phyloP scores from a whole-genome alignment of 2,888 invertebrate genomes.

The Agriotes lineatus region DNA sequence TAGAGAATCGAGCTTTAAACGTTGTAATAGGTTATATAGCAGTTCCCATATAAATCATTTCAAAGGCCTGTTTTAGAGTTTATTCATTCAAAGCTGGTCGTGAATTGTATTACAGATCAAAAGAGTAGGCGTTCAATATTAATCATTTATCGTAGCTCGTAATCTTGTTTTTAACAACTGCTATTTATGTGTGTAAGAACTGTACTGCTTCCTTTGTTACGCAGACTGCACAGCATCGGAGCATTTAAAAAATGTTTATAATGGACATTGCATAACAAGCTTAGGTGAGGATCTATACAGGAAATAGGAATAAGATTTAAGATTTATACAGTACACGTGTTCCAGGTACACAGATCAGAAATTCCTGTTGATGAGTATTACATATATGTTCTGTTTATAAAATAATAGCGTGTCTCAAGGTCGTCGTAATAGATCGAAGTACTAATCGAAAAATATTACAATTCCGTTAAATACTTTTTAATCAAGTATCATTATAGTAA shows the following conservation, averaged over 20 bases:
- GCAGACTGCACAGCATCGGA: background rate
- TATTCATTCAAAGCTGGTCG: no score
- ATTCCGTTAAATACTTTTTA: background rate
- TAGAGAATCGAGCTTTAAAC: no score
- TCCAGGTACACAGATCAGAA: constrained; percentile 21
- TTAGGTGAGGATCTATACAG: constrained; percentile 15
- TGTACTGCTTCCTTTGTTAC: background rate
- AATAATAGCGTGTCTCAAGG: constrained; percentile 12
- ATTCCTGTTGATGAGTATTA: constrained; percentile 27
- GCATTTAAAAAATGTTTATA: constrained; percentile 13
- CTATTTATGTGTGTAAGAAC: background rate
- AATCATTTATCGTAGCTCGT: no score
- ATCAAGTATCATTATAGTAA: background rate
- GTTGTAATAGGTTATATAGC: no score
- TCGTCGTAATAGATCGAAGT: background rate
- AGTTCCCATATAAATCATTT: no score
- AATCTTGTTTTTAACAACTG: no score
- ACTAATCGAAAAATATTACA: background rate
- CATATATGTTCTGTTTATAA: no score
- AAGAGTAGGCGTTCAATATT: no score
- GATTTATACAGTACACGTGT: constrained; percentile 36
- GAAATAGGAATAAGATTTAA: constrained; percentile 34
- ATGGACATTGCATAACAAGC: constrained; percentile 28
- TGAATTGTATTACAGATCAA: no score
- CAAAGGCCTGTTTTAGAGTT: no score